phyloP scores from a whole-genome alignment of 1,140 invertebrate species.

The Planococcus citri region DNA sequence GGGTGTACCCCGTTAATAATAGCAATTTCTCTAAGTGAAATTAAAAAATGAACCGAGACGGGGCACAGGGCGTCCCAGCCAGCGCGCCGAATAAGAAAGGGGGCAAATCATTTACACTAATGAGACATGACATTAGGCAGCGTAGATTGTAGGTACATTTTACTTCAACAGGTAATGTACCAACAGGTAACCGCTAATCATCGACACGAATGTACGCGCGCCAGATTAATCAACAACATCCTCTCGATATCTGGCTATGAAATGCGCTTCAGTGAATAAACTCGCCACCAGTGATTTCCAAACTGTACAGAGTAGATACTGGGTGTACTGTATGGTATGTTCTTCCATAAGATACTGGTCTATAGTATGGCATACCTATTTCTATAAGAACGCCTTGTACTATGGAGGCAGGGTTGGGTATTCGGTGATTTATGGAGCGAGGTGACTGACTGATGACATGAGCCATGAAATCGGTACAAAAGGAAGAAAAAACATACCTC shows the following conservation, averaged over 20 bases:
- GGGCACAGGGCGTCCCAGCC: not conserved
- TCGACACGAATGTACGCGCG: slow-evolving; percentile 18
- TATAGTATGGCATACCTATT: too few species aligned
- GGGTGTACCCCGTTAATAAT: slow-evolving; percentile 20
- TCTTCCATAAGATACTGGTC: too few species aligned
- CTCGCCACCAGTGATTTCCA: not conserved
- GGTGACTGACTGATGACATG: too few species aligned
- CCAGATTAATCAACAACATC: slow-evolving; percentile 13
- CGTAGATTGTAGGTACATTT: slow-evolving; percentile 4
- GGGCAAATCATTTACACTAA: slow-evolving; percentile 20
- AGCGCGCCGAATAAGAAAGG: not conserved
- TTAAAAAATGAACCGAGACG: slow-evolving; percentile 15
- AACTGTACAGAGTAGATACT: too few species aligned
- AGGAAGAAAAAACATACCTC: too few species aligned
- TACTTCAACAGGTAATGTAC: slow-evolving; percentile 20
- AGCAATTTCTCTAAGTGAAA: slow-evolving; percentile 20
- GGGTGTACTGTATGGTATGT: too few species aligned
- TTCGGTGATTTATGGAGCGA: too few species aligned
- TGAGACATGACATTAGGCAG: slow-evolving; percentile 20
- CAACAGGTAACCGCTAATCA: slow-evolving; percentile 19
- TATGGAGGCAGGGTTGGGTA: too few species aligned
- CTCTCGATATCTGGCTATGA: not conserved
- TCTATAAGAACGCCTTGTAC: too few species aligned
- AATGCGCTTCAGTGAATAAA: slow-evolving; percentile 1
- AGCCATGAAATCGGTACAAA: too few species aligned